A percentile compares a stretch with the other conserved stretches of the same genome.
Evolutionary conservation across 2,888 invertebrate genomes (phyloP).

Genomic region (Scrobipalpa costella): DNA sequence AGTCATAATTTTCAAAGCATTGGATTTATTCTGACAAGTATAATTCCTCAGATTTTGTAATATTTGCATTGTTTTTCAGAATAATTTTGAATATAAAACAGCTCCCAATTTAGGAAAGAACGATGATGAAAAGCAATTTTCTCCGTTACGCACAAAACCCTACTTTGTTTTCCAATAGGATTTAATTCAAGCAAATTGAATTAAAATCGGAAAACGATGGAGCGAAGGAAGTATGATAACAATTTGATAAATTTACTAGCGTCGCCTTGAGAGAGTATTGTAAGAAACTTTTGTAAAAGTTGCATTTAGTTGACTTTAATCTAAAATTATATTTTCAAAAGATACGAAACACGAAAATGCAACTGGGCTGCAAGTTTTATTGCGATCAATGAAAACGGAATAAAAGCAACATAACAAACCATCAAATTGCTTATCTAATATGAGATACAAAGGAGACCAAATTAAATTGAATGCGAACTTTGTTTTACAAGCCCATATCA

Average conservation of each 20-base stretch:
- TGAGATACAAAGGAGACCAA: too few relatives aligned
- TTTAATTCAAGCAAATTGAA: constrained; percentile 4
- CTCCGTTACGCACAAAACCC: constrained; percentile 11
- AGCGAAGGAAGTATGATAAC: background rate
- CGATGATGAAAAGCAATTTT: constrained; percentile 8
- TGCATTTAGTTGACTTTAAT: background rate
- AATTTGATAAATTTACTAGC: background rate
- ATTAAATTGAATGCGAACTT: too few relatives aligned
- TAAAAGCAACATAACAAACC: too few relatives aligned
- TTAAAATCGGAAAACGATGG: constrained; percentile 10
- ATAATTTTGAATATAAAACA: constrained; percentile 1
- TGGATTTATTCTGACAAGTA: background rate
- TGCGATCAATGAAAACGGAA: too few relatives aligned
- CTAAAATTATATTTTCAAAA: too few relatives aligned
- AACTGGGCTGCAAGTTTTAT: too few relatives aligned
- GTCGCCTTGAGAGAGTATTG: too few relatives aligned
- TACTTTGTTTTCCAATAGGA: constrained; percentile 9
- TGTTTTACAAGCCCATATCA: too few relatives aligned
- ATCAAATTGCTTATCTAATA: too few relatives aligned
- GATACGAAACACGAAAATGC: too few relatives aligned
- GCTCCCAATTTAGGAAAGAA: constrained; percentile 2
- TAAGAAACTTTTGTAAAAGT: background rate
- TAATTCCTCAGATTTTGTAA: too few relatives aligned
- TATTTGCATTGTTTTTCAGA: background rate
- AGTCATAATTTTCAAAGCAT: background rate